Conservation (phyloP, 2,113 vertebrate genomes). For the Epinephelus moara region DNA sequence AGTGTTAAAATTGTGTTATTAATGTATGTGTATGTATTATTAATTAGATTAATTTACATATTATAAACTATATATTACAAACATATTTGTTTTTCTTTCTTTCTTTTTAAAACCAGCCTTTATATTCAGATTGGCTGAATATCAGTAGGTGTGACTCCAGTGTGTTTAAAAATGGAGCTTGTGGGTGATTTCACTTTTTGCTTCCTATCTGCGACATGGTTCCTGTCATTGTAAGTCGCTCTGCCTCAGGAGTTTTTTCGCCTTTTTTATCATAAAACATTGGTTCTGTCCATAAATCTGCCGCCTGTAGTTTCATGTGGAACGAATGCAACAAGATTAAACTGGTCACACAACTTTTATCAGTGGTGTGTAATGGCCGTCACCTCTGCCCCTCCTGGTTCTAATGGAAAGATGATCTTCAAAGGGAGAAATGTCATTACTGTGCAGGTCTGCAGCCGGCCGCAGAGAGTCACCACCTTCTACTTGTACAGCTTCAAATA, state of each 20-base stretch:
- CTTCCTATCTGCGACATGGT: neutral
- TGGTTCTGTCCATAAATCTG: conserved; percentile 15
- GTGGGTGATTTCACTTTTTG: neutral
- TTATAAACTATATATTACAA: no score
- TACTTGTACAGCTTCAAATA: neutral
- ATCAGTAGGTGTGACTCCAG: neutral
- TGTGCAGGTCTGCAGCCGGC: conserved; percentile 11
- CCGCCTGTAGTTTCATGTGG: conserved; percentile 12
- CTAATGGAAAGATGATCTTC: conserved; percentile 50
- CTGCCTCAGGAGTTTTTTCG: neutral
- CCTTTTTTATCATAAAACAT: conserved; percentile 14
- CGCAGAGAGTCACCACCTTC: conserved; percentile 13
- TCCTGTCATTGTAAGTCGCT: no score
- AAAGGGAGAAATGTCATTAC: conserved; percentile 27
- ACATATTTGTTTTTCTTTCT: neutral
- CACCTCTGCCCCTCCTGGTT: conserved; percentile 38
- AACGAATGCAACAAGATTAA: conserved; percentile 58
- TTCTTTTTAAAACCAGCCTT: neutral
- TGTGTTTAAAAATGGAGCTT: neutral
- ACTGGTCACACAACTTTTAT: conserved; percentile 34
- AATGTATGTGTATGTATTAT: no score
- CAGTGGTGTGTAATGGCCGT: conserved; percentile 41
- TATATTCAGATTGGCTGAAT: neutral
- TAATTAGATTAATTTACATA: no score
- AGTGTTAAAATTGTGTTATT: no score